A percentile compares a stretch with the other conserved stretches of the same genome.
Evolutionary conservation across 2,113 vertebrate genomes (phyloP).

Genomic region (Carassius gibelio): DNA sequence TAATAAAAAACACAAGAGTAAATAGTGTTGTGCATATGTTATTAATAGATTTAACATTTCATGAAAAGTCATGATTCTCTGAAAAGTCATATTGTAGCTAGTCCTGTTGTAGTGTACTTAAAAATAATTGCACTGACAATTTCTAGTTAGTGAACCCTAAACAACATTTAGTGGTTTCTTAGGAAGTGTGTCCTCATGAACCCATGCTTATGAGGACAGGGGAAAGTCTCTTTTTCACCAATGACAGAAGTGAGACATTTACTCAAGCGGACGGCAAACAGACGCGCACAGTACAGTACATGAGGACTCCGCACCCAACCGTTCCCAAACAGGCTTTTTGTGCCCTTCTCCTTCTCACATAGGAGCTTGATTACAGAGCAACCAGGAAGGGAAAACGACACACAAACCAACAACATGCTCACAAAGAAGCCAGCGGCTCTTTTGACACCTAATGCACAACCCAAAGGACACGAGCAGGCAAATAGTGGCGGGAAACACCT

Average conservation of each 20-base stretch:
- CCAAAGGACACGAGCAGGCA: slow-evolving; percentile 27
- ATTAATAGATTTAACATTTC: background rate
- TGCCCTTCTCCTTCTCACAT: background rate
- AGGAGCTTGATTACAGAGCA: slow-evolving; percentile 8
- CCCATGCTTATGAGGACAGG: background rate
- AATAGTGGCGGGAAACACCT: slow-evolving; percentile 41
- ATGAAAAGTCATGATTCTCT: background rate
- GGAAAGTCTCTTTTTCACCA: background rate
- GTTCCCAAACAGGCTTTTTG: slow-evolving; percentile 4
- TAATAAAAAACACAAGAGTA: background rate
- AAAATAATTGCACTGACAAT: background rate
- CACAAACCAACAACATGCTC: background rate
- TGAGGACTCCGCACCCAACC: background rate
- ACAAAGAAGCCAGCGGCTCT: background rate
- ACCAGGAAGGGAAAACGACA: slow-evolving; percentile 25
- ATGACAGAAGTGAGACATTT: slow-evolving; percentile 31
- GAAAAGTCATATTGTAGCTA: background rate
- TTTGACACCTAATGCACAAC: background rate
- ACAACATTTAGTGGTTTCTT: background rate
- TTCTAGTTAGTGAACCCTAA: background rate
- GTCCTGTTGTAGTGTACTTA: background rate
- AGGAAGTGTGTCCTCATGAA: background rate
- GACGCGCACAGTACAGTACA: slow-evolving; percentile 6
- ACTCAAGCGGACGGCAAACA: slow-evolving; percentile 40
- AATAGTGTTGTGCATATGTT: background rate